Conservation (phyloP, 2,113 vertebrate genomes). For the Porphyrio hochstetteri region DNA sequence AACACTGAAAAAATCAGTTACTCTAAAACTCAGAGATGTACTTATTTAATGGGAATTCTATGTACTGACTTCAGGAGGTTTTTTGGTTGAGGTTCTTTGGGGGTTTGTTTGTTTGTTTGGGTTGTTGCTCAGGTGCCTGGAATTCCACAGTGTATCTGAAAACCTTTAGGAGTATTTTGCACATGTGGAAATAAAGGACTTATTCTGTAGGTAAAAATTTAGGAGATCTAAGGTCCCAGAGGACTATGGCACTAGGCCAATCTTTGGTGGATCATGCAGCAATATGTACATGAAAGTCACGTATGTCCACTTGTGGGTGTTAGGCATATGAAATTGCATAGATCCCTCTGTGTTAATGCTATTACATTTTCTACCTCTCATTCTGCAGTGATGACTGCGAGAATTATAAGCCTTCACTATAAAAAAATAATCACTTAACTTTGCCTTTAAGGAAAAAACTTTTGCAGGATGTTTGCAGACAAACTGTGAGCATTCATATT, state of each 20-base stretch:
- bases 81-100: not conserved
- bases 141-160: not conserved
- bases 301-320: not conserved
- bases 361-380: not conserved
- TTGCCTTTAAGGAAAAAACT: not conserved
- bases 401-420: not conserved
- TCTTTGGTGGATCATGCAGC: not conserved
- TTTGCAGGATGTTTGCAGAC: not conserved
- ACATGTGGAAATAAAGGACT: not conserved
- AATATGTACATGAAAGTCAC: not conserved
- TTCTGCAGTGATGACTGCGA: not conserved
- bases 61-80: not conserved
- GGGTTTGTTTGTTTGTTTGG: too few species aligned
- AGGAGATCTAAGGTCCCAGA: not conserved
- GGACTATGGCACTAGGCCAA: not conserved
- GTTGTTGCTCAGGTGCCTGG: not conserved
- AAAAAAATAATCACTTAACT: not conserved
- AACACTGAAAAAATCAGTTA: not conserved
- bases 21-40: not conserved
- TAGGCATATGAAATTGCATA: not conserved
- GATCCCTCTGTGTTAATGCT: not conserved
- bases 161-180: not conserved
- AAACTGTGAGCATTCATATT: not conserved
- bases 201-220: not conserved
- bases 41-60: not conserved